These are phyloP conservation scores for Salvelinus namaycush DNA, from an alignment of 2,113 vertebrate species.

Conservation along the genomic window DNA sequence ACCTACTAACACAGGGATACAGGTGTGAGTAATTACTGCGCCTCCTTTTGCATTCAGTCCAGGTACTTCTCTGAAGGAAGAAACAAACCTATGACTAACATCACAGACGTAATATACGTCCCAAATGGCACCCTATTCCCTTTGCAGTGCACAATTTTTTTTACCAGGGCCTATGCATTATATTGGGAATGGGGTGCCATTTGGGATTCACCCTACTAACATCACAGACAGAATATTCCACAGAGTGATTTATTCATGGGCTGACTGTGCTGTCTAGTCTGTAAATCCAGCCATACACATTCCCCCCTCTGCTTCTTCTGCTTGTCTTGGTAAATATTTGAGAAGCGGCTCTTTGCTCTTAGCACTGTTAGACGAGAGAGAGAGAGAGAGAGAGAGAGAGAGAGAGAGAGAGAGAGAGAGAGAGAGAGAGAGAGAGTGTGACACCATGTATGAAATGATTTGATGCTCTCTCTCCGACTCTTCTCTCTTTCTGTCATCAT, in stretches of 20 bases:
- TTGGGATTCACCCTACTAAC: not conserved
- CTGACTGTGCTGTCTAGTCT: not conserved
- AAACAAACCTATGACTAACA: no score
- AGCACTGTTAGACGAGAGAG: not conserved
- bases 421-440: not conserved
- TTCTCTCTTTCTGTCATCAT: not conserved
- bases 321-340: slow-evolving; percentile 32
- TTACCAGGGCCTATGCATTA: no score
- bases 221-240: not conserved
- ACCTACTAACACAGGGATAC: no score
- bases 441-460: slow-evolving; percentile 35
- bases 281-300: not conserved
- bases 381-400: no score
- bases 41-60: no score
- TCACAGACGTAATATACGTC: no score
- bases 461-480: not conserved
- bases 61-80: no score
- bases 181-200: not conserved
- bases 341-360: slow-evolving; percentile 13
- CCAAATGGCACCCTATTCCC: no score
- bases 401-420: no score
- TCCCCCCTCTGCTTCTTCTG: not conserved
- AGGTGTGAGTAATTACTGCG: no score
- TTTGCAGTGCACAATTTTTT: no score
- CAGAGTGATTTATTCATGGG: not conserved